phyloP scores from a whole-genome alignment of 2,113 vertebrate genomes.

The Poicephalus gulielmi region DNA sequence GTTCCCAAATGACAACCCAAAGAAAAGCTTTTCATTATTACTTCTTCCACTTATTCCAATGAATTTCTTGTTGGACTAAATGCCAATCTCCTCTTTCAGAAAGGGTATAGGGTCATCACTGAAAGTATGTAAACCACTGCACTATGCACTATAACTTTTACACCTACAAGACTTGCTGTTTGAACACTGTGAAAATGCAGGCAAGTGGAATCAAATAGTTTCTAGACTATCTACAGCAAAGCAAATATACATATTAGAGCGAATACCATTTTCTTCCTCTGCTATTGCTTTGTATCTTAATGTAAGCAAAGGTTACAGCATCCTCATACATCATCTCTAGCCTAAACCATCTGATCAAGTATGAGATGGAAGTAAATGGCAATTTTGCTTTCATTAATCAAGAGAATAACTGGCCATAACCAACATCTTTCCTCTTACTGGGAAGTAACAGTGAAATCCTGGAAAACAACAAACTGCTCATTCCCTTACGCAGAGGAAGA shows the following conservation, averaged over 20 bases:
- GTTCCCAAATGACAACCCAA: not conserved
- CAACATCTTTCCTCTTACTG: not conserved
- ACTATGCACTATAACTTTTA: not conserved
- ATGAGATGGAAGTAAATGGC: not conserved
- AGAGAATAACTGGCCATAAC: constrained; percentile 10
- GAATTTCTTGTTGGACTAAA: not conserved
- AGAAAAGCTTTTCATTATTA: constrained; percentile 27
- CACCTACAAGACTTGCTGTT: not conserved
- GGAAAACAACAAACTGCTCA: not conserved
- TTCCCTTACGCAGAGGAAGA: not conserved
- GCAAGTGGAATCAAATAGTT: not conserved
- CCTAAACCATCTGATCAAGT: not conserved
- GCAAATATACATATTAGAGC: not conserved
- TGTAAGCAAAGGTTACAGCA: not conserved
- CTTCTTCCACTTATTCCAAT: not conserved
- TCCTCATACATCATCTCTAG: not conserved
- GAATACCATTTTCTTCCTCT: not conserved
- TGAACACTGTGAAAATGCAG: not conserved
- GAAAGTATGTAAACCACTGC: not conserved
- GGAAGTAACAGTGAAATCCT: not conserved
- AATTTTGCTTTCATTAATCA: constrained; percentile 20
- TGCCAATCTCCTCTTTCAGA: not conserved
- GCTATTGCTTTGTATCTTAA: not conserved
- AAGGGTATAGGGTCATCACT: not conserved
- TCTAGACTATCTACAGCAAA: not conserved